phyloP scores from a whole-genome alignment of 2,113 vertebrate species.

The Spermophilus dauricus region DNA sequence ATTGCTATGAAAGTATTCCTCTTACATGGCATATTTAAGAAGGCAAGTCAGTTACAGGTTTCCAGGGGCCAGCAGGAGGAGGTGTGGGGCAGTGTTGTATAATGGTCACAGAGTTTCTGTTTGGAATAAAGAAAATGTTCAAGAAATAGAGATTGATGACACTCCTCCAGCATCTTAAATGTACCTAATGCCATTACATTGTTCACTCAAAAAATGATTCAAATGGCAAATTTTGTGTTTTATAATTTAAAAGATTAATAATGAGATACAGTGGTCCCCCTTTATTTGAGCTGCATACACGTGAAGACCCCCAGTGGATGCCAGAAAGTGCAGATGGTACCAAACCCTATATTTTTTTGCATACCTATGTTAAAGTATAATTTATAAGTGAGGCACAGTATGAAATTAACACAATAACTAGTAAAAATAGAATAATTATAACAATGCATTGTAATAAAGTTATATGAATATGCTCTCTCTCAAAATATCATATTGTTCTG shows the following conservation, averaged over 20 bases:
- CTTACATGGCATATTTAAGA: neutral
- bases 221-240: neutral
- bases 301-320: neutral
- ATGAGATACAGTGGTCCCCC: neutral
- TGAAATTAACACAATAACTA: neutral
- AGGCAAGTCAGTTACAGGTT: neutral
- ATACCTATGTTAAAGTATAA: neutral
- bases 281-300: neutral
- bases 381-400: neutral
- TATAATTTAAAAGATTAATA: neutral
- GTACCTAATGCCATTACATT: neutral
- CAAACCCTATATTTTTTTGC: neutral
- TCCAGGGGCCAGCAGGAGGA: neutral
- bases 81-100: neutral
- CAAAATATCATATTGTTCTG: neutral
- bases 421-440: neutral
- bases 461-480: neutral
- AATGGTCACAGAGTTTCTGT: neutral
- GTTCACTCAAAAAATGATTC: neutral
- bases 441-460: neutral
- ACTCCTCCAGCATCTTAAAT: neutral
- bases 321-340: neutral
- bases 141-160: neutral
- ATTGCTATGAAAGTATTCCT: neutral
- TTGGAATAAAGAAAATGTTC: neutral